These are phyloP conservation scores for Molanna angustata DNA, from an alignment of 2,888 invertebrate species.

Conservation along the genomic window DNA sequence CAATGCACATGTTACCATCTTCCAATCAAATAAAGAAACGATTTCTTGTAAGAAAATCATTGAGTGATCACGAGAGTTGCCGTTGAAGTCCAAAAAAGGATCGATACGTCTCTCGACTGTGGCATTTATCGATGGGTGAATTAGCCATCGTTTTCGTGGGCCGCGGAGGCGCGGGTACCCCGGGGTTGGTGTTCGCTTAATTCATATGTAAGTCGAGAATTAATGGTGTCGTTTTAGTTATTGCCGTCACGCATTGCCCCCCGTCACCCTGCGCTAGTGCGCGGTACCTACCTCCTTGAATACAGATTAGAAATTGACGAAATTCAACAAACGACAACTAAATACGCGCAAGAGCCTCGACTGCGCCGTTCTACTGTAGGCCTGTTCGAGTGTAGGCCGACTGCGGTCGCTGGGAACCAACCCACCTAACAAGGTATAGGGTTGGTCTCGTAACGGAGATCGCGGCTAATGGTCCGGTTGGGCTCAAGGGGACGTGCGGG, in stretches of 20 bases:
- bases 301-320: slow-evolving; percentile 11
- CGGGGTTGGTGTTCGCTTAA: slow-evolving; percentile 22
- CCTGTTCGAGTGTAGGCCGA: no score
- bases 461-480: slow-evolving; percentile 7
- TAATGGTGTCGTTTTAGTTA: slow-evolving; percentile 32
- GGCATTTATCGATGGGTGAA: neutral
- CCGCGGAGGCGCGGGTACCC: no score
- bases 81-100: neutral
- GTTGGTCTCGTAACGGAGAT: neutral
- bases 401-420: no score
- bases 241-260: slow-evolving; percentile 29
- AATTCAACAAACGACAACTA: neutral
- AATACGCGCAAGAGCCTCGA: no score
- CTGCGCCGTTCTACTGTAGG: no score
- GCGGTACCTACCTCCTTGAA: slow-evolving; percentile 13
- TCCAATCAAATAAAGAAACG: no score
- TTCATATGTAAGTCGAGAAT: slow-evolving; percentile 31
- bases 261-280: slow-evolving; percentile 3
- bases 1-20: no score
- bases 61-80: slow-evolving; percentile 28
- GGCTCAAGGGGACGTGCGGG: slow-evolving; percentile 3
- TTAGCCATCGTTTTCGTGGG: slow-evolving; percentile 4
- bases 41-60: slow-evolving; percentile 33
- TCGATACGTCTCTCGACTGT: neutral
- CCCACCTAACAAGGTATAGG: no score